Percentiles rank a stretch among this genome's conserved stretches.
These are phyloP conservation scores for Halcyon leucocephala DNA, from an alignment of 2,797 vertebrate species.

Conservation along the genomic window DNA sequence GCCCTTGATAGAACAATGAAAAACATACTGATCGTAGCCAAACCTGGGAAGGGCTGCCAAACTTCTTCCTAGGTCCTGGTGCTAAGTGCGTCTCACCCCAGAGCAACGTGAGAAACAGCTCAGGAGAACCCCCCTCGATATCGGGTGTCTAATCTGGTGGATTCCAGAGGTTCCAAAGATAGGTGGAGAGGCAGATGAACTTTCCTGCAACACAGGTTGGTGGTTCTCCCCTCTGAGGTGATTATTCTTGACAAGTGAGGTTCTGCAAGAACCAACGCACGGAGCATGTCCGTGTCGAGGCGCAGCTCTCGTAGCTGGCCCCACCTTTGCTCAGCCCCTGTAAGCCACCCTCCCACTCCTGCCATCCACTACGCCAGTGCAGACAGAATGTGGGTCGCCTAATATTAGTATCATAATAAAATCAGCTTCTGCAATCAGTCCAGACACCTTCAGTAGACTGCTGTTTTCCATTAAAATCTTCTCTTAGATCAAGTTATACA, in stretches of 20 bases:
- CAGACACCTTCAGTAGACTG: background rate
- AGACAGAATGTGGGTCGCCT: background rate
- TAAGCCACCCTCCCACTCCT: background rate
- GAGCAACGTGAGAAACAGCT: background rate
- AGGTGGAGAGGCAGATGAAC: background rate
- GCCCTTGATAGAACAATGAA: background rate
- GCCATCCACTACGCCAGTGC: background rate
- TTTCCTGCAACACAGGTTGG: rapidly evolving
- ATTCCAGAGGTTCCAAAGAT: background rate
- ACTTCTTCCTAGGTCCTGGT: background rate
- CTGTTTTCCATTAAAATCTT: constrained; percentile 51
- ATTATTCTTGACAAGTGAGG: background rate
- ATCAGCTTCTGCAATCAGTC: constrained; percentile 22
- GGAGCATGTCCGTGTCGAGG: background rate
- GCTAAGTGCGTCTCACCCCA: background rate
- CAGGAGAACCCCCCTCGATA: background rate
- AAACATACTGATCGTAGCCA: background rate
- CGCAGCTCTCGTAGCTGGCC: background rate
- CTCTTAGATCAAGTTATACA: constrained; percentile 37
- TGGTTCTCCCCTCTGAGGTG: background rate
- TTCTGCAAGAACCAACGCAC: background rate
- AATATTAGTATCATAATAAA: background rate
- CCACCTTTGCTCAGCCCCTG: background rate
- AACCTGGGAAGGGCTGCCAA: background rate
- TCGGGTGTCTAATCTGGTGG: rapidly evolving